phyloP scores from a whole-genome alignment of 2,888 invertebrate genomes.

The Drosophila algonquin region DNA sequence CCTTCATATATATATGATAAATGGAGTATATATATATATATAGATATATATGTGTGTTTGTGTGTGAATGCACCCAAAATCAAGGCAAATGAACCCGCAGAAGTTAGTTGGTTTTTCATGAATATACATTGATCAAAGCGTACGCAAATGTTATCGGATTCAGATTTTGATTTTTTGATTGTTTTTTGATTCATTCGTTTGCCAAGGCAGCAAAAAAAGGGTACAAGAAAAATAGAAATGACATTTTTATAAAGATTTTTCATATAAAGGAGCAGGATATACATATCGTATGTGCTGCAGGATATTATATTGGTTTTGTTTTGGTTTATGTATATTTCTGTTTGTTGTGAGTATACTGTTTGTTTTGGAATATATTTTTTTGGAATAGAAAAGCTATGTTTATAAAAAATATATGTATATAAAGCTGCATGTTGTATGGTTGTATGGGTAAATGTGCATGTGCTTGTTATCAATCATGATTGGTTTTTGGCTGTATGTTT shows the following conservation, averaged over 20 bases:
- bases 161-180: slow-evolving; percentile 30
- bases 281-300: slow-evolving; percentile 14
- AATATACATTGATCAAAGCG: slow-evolving; percentile 72
- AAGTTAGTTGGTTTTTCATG: slow-evolving; percentile 41
- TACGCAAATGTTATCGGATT: slow-evolving; percentile 55
- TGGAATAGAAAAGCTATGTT: slow-evolving; percentile 18
- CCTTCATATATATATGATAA: slow-evolving; percentile 85
- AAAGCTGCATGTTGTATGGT: slow-evolving; percentile 16
- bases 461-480: slow-evolving; percentile 20
- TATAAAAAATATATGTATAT: slow-evolving; percentile 13
- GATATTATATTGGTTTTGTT: slow-evolving; percentile 11
- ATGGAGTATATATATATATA: slow-evolving; percentile 43
- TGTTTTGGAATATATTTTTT: slow-evolving; percentile 4
- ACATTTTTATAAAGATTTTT: slow-evolving; percentile 55
- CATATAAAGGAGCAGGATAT: slow-evolving; percentile 28
- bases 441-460: not conserved
- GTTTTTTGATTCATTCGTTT: slow-evolving; percentile 63
- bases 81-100: slow-evolving; percentile 26
- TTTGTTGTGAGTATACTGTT: slow-evolving; percentile 22
- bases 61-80: slow-evolving; percentile 25
- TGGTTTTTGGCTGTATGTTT: slow-evolving; percentile 20
- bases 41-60: slow-evolving; percentile 48
- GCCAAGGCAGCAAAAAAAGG: slow-evolving; percentile 76
- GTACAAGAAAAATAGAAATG: slow-evolving; percentile 75
- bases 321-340: slow-evolving; percentile 22